These are phyloP conservation scores for Drosophila pandora DNA, from an alignment of 1,140 invertebrate species.

Conservation along the genomic window DNA sequence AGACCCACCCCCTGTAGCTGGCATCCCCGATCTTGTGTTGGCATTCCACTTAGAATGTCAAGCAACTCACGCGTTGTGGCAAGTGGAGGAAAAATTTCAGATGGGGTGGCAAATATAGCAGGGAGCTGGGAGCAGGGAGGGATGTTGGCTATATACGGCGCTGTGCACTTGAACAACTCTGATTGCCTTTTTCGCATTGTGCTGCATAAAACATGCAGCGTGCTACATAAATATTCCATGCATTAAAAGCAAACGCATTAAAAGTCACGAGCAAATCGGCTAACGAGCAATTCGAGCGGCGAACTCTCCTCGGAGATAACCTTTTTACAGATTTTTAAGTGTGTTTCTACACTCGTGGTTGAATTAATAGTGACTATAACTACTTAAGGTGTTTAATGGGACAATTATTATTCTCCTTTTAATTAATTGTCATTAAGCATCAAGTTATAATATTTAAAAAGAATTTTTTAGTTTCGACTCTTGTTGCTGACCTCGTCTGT, in stretches of 20 bases:
- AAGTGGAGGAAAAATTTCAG: conserved; percentile 19
- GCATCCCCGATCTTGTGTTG: conserved; percentile 1
- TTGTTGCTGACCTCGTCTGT: conserved; percentile 4
- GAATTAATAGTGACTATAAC: neutral
- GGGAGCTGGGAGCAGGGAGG: conserved; percentile 25
- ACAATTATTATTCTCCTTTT: neutral
- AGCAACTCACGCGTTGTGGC: conserved; percentile 66
- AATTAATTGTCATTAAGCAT: too few relatives aligned
- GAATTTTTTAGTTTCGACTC: neutral
- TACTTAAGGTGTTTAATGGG: neutral
- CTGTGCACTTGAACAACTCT: conserved; percentile 69
- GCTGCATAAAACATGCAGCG: conserved; percentile 69
- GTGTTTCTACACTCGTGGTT: neutral
- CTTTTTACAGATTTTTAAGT: conserved; percentile 60
- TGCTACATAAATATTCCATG: conserved; percentile 68
- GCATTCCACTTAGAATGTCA: conserved; percentile 70
- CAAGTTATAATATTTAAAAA: neutral
- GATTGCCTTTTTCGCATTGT: conserved; percentile 56
- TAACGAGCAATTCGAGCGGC: conserved; percentile 24
- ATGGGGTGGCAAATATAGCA: conserved; percentile 10
- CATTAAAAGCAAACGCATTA: conserved; percentile 69
- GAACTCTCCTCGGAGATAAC: conserved; percentile 62
- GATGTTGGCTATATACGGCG: conserved; percentile 54
- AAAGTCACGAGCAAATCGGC: conserved; percentile 53
- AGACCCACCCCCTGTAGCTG: neutral